Conservation (phyloP, 2,888 invertebrate genomes). For the Spodoptera exigua region DNA sequence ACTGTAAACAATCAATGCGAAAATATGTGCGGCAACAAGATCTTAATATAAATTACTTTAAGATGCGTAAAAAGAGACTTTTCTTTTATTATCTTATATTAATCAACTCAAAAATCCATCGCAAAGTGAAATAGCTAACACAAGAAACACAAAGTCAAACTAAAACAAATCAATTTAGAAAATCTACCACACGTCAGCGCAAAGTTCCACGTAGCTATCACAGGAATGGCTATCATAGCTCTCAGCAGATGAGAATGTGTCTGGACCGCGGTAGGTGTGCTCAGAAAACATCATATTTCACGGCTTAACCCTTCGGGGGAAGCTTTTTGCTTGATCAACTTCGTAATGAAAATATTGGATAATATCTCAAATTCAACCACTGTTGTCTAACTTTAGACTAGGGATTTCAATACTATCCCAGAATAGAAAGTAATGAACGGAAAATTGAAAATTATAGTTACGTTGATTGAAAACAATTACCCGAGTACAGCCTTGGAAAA, state of each 20-base stretch:
- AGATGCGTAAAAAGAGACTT: too few relatives aligned
- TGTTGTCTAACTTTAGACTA: slow-evolving; percentile 8
- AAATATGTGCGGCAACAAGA: too few relatives aligned
- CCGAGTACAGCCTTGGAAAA: background rate
- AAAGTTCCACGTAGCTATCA: slow-evolving; percentile 39
- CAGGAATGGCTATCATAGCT: slow-evolving; percentile 51
- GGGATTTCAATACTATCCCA: background rate
- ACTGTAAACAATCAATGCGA: too few relatives aligned
- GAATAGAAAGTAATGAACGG: slow-evolving; percentile 21
- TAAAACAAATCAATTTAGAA: slow-evolving; percentile 45
- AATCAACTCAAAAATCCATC: slow-evolving; percentile 2
- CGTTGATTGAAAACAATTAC: slow-evolving; percentile 8
- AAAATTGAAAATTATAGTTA: slow-evolving; percentile 28
- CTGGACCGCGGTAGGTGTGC: slow-evolving; percentile 59
- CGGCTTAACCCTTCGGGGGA: slow-evolving; percentile 57
- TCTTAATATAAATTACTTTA: too few relatives aligned
- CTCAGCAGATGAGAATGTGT: slow-evolving; percentile 46
- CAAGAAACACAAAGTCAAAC: slow-evolving; percentile 32
- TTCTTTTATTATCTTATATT: too few relatives aligned
- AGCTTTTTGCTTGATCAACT: slow-evolving; percentile 55
- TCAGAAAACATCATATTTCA: slow-evolving; percentile 74
- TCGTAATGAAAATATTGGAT: slow-evolving; percentile 59
- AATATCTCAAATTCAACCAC: slow-evolving; percentile 43
- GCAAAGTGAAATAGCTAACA: slow-evolving; percentile 7
- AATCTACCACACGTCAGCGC: slow-evolving; percentile 52